Conservation (phyloP, 2,797 vertebrate species). For the Rhabdophis nuchalis region DNA sequence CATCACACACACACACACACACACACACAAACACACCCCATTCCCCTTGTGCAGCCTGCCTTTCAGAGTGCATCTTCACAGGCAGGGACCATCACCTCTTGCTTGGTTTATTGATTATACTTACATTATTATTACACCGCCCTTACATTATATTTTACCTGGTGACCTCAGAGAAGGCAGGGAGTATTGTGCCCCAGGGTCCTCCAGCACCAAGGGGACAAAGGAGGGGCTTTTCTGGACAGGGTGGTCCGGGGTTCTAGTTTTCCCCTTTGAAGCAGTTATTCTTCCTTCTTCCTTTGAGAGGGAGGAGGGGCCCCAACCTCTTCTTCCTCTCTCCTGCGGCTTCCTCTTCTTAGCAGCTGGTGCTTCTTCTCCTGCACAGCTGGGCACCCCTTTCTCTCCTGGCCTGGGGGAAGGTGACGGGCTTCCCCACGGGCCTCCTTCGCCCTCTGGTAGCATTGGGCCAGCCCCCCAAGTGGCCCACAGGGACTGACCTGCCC, state of each 20-base stretch:
- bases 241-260: not conserved
- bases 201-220: not conserved
- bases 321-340: not conserved
- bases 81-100: not conserved
- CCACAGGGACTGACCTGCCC: not conserved
- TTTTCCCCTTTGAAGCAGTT: not conserved
- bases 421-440: not conserved
- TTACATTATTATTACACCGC: not conserved
- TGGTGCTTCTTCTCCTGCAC: not conserved
- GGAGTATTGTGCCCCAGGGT: not conserved
- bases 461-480: not conserved
- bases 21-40: not conserved
- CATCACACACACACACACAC: not conserved
- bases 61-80: not conserved
- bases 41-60: not conserved
- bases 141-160: not conserved
- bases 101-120: not conserved
- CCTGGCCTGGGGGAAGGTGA: too few relatives aligned
- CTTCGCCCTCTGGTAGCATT: not conserved
- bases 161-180: not conserved
- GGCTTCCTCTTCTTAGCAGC: not conserved
- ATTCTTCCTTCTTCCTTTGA: not conserved
- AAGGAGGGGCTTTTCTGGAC: not conserved
- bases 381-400: not conserved
- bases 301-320: too few relatives aligned